A percentile compares a stretch with the other conserved stretches of the same genome.
Conservation (phyloP, 2,797 vertebrate genomes). For the Ceryle rudis region DNA sequence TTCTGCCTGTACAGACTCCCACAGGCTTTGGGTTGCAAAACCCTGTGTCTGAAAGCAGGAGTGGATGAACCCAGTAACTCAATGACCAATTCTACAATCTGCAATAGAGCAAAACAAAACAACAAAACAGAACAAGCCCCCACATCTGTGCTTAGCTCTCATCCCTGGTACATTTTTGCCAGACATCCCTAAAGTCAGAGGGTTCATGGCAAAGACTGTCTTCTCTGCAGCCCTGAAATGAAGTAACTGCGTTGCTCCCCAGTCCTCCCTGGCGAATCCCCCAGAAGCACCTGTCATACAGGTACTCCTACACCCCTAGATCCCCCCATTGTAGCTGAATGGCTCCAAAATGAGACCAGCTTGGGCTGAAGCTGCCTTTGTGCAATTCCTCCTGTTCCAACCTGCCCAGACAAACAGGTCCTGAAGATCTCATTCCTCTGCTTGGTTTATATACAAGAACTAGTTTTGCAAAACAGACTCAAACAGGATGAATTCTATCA, state of each 20-base stretch:
- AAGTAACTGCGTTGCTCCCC: neutral
- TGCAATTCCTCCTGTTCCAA: neutral
- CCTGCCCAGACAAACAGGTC: neutral
- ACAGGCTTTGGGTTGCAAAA: neutral
- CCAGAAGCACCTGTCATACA: neutral
- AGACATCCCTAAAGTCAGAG: neutral
- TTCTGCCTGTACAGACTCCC: neutral
- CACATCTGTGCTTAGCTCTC: neutral
- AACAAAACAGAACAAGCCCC: neutral
- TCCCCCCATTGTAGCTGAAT: accelerated
- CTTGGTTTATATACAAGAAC: neutral
- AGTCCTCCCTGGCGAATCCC: neutral
- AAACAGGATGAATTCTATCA: neutral
- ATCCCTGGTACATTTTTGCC: neutral
- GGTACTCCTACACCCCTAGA: neutral
- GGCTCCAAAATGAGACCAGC: neutral
- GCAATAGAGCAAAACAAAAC: neutral
- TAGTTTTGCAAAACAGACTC: neutral
- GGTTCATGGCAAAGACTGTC: neutral
- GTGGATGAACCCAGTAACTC: neutral
- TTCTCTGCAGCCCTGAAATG: neutral
- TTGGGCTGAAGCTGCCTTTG: neutral
- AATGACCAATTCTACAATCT: neutral
- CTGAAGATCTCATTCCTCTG: neutral
- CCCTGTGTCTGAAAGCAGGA: neutral